Evolutionary conservation across 2,797 vertebrate species (phyloP), one percentile per base, ranked within the genome.

Genomic region (Epinephelus malabaricus): DNA sequence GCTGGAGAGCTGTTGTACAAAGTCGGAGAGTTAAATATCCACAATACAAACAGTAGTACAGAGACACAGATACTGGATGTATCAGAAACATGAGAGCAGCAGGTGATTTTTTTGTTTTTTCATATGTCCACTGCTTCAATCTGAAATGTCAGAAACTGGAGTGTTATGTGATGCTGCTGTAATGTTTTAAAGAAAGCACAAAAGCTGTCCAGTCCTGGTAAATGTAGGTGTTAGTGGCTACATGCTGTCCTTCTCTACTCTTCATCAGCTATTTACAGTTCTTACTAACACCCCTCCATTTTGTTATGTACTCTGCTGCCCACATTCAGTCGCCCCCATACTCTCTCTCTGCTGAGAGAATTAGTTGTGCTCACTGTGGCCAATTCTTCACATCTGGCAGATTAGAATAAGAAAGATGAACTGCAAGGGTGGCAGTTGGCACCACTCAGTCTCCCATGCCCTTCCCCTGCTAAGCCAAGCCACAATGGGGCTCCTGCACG

Each of bases 241-340:
- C 90, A 91, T 79, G 85, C 86, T 90, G 81, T 90, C 87, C 84
- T 90, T 85, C 85, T 92, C 90, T 86, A 83, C 91, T 92, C 92
- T 43, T 89, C 87, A 69, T 87, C 89, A 84, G 91, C 91, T 94
- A 93, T 94, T 94, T 93, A 91, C 91, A 88, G 93, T 91, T 84
- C 88, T 84, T 70, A 86, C 89, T 84, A 91, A 92, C 92, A 91
- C 88, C 87, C 93, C 82, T 93, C 92, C 93, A 92, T 95, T 94
- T 94, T 95, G 93, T 94, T 93, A 91, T 92, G 91, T 88, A 76
- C 89, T 88, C 88, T 12, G n/a, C 88, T 87, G 89, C 93, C 94
- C 91, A 93, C 92, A 78, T 82, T 85, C 66, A 63, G 72, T 91
- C 89, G 88, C 92, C 91, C 87, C 88, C 91, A 71, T 92, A 83